Percentiles rank a stretch among this genome's conserved stretches.
phyloP scores from a whole-genome alignment of 2,797 vertebrate genomes.

The Miichthys miiuy region DNA sequence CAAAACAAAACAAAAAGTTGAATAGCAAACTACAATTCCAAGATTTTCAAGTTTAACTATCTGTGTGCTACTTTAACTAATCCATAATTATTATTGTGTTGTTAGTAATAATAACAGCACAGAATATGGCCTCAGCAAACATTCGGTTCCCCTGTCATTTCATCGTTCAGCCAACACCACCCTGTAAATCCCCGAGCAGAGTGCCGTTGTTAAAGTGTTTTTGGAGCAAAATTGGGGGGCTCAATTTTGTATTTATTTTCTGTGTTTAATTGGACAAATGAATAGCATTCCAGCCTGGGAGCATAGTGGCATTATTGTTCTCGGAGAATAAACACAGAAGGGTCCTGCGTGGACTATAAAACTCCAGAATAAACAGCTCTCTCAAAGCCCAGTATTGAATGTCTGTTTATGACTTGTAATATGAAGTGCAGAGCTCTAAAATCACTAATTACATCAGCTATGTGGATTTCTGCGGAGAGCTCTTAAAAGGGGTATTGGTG shows the following conservation, averaged over 20 bases:
- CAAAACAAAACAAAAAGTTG: background rate
- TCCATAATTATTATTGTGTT: conserved; percentile 55
- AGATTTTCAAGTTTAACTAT: conserved; percentile 26
- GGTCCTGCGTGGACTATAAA: conserved; percentile 79
- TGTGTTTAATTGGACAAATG: conserved; percentile 83
- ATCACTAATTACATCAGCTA: conserved; percentile 86
- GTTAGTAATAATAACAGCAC: conserved; percentile 53
- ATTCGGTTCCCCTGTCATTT: conserved; percentile 42
- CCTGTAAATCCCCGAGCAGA: conserved; percentile 59
- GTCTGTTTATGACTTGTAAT: conserved; percentile 86
- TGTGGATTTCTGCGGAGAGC: conserved; percentile 74
- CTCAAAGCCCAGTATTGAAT: conserved; percentile 83
- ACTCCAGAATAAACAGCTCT: conserved; percentile 82
- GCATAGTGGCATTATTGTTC: conserved; percentile 85
- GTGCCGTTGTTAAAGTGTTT: conserved; percentile 61
- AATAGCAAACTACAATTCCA: background rate
- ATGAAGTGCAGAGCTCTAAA: conserved; percentile 82
- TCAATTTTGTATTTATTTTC: conserved; percentile 80
- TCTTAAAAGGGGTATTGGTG: conserved; percentile 65
- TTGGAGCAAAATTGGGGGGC: conserved; percentile 49
- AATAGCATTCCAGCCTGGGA: conserved; percentile 71
- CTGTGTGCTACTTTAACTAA: conserved; percentile 31
- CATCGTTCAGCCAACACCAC: conserved; percentile 38
- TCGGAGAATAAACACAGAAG: conserved; percentile 80
- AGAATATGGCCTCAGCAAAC: conserved; percentile 60